A percentile compares a stretch with the other conserved stretches of the same genome.
These are phyloP conservation scores for Himalopsyche kuldschensis DNA, from an alignment of 2,888 invertebrate species.

Conservation along the genomic window DNA sequence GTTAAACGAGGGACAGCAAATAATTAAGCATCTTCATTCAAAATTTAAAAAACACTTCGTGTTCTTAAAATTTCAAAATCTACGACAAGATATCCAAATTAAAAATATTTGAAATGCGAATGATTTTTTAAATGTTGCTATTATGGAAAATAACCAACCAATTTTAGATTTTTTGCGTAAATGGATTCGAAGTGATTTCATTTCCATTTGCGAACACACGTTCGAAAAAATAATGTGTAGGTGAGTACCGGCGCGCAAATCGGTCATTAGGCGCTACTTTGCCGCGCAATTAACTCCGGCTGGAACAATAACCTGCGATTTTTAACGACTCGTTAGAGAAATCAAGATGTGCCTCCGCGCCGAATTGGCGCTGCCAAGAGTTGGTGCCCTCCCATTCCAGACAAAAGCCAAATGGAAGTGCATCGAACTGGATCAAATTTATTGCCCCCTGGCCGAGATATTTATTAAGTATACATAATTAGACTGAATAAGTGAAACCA, in stretches of 20 bases:
- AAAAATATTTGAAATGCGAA: too few species aligned
- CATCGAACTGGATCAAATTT: background rate
- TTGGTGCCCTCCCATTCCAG: background rate
- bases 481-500: background rate
- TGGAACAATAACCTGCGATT: slow-evolving; percentile 61
- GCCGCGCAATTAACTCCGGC: slow-evolving; percentile 59
- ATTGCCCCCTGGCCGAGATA: background rate
- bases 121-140: too few species aligned
- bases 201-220: background rate
- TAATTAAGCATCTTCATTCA: too few species aligned
- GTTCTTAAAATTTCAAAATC: too few species aligned
- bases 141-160: too few species aligned
- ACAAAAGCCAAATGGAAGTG: background rate
- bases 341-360: background rate
- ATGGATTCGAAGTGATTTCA: background rate
- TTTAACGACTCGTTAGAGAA: slow-evolving; percentile 53
- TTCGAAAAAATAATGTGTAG: background rate
- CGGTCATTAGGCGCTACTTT: slow-evolving; percentile 53
- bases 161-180: background rate
- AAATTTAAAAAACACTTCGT: too few species aligned
- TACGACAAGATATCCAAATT: too few species aligned
- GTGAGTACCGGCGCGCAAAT: background rate
- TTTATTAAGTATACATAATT: background rate
- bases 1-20: too few species aligned
- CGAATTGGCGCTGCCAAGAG: background rate